Base-by-base conservation (phyloP, 2,888 invertebrate species). In the Hydrotaea cyrtoneurina region DNA sequence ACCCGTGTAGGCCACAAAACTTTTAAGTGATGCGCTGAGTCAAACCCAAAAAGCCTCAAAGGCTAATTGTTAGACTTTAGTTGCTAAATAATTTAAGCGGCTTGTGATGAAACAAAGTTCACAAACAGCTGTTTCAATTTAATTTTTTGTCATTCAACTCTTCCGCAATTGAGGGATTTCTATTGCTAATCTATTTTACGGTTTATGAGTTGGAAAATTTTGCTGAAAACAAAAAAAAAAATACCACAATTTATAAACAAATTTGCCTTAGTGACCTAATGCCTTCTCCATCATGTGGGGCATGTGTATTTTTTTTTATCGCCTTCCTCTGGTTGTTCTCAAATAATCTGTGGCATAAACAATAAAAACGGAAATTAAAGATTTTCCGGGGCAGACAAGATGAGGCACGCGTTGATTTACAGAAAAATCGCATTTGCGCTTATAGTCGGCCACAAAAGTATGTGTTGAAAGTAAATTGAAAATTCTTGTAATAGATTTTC, bases 331-430 rank as follows among this genome's bases (percentile, higher is more conserved):
- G 17, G 69, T 15, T 46, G 39, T 39, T 19, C 62, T 59, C 59
- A 15, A 64, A 31, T n/a, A 43, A 23, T 39, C 13, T 21, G 15
- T 46, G 21, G 69, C 43, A 43, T 19, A 55, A 59, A 39, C 53
- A 64, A 80, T 71, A 23, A 36, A 74, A 80, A 55, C 83, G 83
- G 83, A 83, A 80, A 83, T 83, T 83, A 83, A 83, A 83, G 83
- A 83, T 83, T 83, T 80, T 78, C 39, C n/a, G 78, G 78, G 46
- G 62, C 80, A 71, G 80, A 80, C 74, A 80, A 80, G 66, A 80
- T 21, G n/a, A 73, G 59, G 73, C 57, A 76, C 57, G 50, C 31
- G 26, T 73, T 50, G 43, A 43, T 71, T 53, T 71, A 43, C 11
- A n/a, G 13, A 31, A 36, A 36, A 55, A 39, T 11, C 31, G 31